Percentiles rank a stretch among this genome's conserved stretches.
These are phyloP conservation scores for Pyrocoelia pectoralis DNA, from an alignment of 2,888 invertebrate genomes.

Conservation along the genomic window DNA sequence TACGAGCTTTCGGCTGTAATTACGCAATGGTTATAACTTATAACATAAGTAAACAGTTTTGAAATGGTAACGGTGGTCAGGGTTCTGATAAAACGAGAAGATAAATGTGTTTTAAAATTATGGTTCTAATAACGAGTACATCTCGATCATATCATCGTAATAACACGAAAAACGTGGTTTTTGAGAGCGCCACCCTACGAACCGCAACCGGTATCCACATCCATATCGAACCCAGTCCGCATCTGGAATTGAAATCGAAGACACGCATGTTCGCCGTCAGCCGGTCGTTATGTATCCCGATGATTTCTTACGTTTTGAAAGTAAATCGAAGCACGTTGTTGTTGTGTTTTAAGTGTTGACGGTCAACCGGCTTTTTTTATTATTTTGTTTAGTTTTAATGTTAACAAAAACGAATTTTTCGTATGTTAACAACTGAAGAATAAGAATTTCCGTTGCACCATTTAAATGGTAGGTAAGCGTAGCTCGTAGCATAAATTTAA, in stretches of 20 bases:
- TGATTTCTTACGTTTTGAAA: slow-evolving; percentile 11
- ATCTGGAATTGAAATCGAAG: slow-evolving; percentile 25
- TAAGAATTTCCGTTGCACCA: not conserved
- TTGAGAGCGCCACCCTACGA: not conserved
- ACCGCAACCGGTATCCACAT: not conserved
- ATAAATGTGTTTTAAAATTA: no score
- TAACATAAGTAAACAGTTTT: no score
- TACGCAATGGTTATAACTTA: no score
- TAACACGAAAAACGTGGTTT: not conserved
- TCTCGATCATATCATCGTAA: no score
- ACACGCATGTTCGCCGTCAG: slow-evolving; percentile 29
- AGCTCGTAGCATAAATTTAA: not conserved
- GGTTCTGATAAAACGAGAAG: no score
- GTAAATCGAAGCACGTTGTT: slow-evolving; percentile 1
- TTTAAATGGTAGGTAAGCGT: slow-evolving; percentile 3
- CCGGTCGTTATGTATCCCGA: slow-evolving; percentile 17
- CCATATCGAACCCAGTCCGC: slow-evolving; percentile 6
- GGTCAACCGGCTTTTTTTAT: slow-evolving; percentile 10
- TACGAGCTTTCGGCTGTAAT: no score
- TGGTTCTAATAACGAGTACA: no score
- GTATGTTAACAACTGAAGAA: not conserved
- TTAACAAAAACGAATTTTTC: not conserved
- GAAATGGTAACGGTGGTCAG: no score
- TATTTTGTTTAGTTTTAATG: slow-evolving; percentile 1
- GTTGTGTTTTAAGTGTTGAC: slow-evolving; percentile 8